Base-by-base conservation (phyloP, 2,888 invertebrate species). In the Ecdyonurus torrentis region DNA sequence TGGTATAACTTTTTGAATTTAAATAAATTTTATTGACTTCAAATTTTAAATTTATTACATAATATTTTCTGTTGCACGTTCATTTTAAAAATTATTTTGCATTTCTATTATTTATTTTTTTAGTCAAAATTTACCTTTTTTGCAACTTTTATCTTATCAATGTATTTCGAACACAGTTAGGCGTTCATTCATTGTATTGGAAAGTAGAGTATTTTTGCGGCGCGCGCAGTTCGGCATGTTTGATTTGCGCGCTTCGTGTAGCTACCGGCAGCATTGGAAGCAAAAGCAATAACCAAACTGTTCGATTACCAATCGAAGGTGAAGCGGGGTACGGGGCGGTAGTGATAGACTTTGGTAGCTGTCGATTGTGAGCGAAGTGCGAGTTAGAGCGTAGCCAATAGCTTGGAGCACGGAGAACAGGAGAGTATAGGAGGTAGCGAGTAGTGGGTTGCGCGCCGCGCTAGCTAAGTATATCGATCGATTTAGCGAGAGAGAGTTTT, bases 361-460 rank as follows among this genome's bases (percentile, higher is more conserved):
- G 63, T 63, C 63, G 63, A 63, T 63, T 58, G 59, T 20, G n/a
- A 62, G 59, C 59, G 52, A 59, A 63, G 58, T 37, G 59, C 63
- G 52, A 63, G 63, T 59, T 59, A 58, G 63, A 59, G 59, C 53
- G 58, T 59, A 63, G 59, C 63, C 63, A 63, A 63, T 63, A 55
- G 55, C 55, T 55, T 5, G 5, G 20, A 10, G 20, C n/a, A n/a
- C 55, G 55, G 55, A 5, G 5, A 7, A 20, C 55, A 55, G 15
- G 20, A 7, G n/a, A 20, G 15, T 22, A 5, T 55, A 55, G 55
- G 55, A 55, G 55, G 55, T 55, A 5, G 55, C 37, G 55, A 15
- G 18, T 7, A 10, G 7, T 55, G 7, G 19, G 55, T 20, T 5
- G n/a, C 37, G 37, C 55, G 55, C n/a, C n/a, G n/a, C n/a, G n/a